Evolutionary conservation across 2,888 invertebrate species (phyloP).

Genomic region (Dione juno): DNA sequence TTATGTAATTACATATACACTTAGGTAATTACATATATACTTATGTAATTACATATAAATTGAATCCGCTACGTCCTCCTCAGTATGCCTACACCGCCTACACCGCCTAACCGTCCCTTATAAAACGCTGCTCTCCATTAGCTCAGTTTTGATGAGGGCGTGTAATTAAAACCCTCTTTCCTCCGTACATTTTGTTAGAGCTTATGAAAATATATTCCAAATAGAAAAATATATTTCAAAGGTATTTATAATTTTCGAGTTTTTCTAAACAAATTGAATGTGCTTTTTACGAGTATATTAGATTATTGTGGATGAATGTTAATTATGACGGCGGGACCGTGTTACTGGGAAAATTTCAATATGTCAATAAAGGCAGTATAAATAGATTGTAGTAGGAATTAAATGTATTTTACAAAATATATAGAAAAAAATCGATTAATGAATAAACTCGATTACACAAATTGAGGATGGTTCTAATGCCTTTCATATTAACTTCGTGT

Average conservation of each 20-base stretch:
- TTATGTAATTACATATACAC: no score
- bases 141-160: constrained; percentile 34
- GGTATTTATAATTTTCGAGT: neutral
- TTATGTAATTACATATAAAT: no score
- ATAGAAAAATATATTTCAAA: constrained; percentile 13
- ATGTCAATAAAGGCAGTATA: no score
- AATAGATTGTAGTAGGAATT: no score
- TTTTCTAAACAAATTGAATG: neutral
- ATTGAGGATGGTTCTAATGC: no score
- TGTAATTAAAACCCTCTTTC: constrained; percentile 29
- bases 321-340: no score
- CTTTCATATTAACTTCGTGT: no score
- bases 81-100: constrained; percentile 32
- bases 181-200: constrained; percentile 16
- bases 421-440: no score
- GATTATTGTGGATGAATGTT: neutral
- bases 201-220: constrained; percentile 16
- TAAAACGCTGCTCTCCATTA: constrained; percentile 38
- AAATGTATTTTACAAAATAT: no score
- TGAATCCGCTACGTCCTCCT: constrained; percentile 29
- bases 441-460: no score
- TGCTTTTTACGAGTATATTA: neutral
- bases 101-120: neutral
- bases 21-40: no score
- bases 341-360: no score